These are phyloP conservation scores for Schrankia costaestrigalis DNA, from an alignment of 2,888 invertebrate species.

Conservation along the genomic window DNA sequence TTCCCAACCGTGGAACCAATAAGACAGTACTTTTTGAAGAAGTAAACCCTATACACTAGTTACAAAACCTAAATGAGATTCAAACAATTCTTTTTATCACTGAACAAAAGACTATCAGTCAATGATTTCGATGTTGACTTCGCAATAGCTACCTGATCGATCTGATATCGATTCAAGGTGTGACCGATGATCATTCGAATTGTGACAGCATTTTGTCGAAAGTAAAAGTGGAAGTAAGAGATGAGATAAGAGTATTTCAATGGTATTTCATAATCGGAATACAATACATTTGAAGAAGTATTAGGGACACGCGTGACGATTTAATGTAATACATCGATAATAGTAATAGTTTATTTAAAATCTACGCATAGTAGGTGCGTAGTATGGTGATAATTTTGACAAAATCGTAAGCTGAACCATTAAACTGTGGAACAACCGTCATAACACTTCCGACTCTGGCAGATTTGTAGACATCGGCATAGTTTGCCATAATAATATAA, in stretches of 20 bases:
- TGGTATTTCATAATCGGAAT: slow-evolving; percentile 50
- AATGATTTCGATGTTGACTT: slow-evolving; percentile 36
- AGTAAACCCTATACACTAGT: no score
- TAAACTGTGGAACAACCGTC: no score
- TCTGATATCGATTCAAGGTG: slow-evolving; percentile 56
- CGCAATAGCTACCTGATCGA: slow-evolving; percentile 47
- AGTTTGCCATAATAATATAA: no score
- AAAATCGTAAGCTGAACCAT: no score
- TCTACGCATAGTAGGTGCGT: slow-evolving; percentile 4
- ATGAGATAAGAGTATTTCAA: slow-evolving; percentile 56
- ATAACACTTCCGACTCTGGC: no score
- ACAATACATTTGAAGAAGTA: slow-evolving; percentile 43
- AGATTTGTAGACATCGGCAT: no score
- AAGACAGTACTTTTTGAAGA: no score
- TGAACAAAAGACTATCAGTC: slow-evolving; percentile 24
- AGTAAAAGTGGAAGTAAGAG: slow-evolving; percentile 53
- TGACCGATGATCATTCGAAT: slow-evolving; percentile 54
- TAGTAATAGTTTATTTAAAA: slow-evolving; percentile 22
- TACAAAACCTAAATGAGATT: no score
- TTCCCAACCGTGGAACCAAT: no score
- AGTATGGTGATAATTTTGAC: neutral
- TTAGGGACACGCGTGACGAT: slow-evolving; percentile 56
- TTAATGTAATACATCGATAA: slow-evolving; percentile 51
- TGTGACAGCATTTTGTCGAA: slow-evolving; percentile 53
- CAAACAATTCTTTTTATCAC: slow-evolving; percentile 37